Conservation (phyloP, 1,140 invertebrate species). For the Ctenoplectra terminalis region DNA sequence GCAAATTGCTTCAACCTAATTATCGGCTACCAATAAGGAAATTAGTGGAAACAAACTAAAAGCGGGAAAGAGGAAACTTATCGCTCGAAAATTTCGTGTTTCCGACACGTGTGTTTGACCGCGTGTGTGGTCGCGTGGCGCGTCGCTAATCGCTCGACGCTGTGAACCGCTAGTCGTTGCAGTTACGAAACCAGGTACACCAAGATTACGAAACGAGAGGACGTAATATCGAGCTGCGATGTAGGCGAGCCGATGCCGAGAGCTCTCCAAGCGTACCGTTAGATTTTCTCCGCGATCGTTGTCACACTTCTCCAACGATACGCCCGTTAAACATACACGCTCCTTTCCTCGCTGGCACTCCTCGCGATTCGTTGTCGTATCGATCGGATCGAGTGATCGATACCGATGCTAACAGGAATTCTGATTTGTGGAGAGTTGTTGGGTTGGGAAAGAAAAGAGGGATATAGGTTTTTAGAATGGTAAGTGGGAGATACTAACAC, state of each 20-base stretch:
- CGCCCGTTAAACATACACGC: slow-evolving; percentile 45
- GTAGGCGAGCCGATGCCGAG: slow-evolving; percentile 68
- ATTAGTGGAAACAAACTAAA: no score
- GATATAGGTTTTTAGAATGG: not conserved
- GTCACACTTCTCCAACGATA: slow-evolving; percentile 70
- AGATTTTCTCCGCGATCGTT: slow-evolving; percentile 76
- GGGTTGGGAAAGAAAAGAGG: no score
- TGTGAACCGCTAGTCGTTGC: slow-evolving; percentile 72
- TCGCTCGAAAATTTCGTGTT: slow-evolving; percentile 10
- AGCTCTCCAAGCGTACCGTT: slow-evolving; percentile 71
- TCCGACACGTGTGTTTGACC: not conserved
- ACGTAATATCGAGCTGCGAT: slow-evolving; percentile 74
- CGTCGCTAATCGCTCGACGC: slow-evolving; percentile 35
- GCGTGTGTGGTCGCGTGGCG: not conserved
- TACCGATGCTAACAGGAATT: not conserved
- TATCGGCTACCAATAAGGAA: no score
- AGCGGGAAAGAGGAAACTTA: no score
- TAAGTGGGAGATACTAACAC: no score
- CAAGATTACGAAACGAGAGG: slow-evolving; percentile 76
- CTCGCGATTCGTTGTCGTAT: no score
- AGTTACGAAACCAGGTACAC: slow-evolving; percentile 75
- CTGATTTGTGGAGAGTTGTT: not conserved
- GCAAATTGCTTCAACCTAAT: no score
- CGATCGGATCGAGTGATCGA: not conserved
- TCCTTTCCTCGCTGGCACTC: not conserved